Evolutionary conservation across 1,140 invertebrate species (phyloP), one percentile per base, ranked within the genome.

Genomic region (Bursaphelenchus mucronatus): DNA sequence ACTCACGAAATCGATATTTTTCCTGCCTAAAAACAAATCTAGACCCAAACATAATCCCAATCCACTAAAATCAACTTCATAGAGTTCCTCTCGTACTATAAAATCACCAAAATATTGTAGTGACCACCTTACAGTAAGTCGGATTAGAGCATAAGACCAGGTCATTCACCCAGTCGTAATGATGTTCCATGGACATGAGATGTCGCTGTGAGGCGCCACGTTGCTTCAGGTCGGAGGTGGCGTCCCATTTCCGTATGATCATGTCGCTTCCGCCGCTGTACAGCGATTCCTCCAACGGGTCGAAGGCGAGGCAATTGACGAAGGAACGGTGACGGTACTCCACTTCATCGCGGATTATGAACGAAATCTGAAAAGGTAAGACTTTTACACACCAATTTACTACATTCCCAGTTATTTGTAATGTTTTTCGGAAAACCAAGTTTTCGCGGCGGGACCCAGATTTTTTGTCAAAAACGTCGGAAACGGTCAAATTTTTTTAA

Each of bases 131-230:
- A 92, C 91, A 87, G 84, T 96, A 94, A 83, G 91, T 89, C 41
- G 94, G 94, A 72, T 90, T 89, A 84, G 94, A 96, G 82, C 94
- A 98, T 0, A 98, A 85, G 9, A 97, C 90, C 82, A 98, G 94
- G 84, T 98, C 95, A 84, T 98, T 98, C 11, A 98, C 93, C 95
- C 95, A 99, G 83, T 99, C 95, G 15, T 94, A 97, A 80, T 98
- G 95, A 84, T 98, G 94, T 68, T 87, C 86, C 83, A 87, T 94
- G 91, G 40, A 77, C 7, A 70, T 64, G 64, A 40, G 63, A 13
- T 57, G 46, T 63, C 43, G 47, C 15, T 50, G 65, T n/a, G 17
- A 46, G 55, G 13, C 15, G 46, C 30, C 41, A 6, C 40, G 13
- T 17, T 45, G 15, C 30, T 41, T 17, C 17, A 9, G 46, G 30